phyloP scores from a whole-genome alignment of 2,113 vertebrate genomes.

The Thermophis baileyi region DNA sequence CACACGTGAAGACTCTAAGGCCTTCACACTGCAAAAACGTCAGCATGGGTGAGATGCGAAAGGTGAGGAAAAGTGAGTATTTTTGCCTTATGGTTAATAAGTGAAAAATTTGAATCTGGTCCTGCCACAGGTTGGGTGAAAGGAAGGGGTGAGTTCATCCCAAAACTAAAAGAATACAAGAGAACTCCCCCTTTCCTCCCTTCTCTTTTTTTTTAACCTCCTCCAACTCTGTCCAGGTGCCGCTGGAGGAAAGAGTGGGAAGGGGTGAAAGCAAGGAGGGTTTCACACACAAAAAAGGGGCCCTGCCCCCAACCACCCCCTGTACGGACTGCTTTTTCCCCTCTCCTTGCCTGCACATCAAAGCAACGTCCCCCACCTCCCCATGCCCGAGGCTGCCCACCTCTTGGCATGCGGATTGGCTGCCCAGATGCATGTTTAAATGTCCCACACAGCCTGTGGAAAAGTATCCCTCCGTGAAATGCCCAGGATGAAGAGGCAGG shows the following conservation, averaged over 20 bases:
- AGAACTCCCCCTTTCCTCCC: neutral
- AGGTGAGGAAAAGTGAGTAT: neutral
- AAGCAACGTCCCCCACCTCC: neutral
- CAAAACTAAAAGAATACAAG: neutral
- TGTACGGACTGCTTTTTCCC: too few species aligned
- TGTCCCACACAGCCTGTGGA: too few species aligned
- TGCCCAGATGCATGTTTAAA: neutral
- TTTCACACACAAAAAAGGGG: too few species aligned
- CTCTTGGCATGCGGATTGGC: neutral
- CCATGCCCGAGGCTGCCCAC: neutral
- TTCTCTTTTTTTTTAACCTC: too few species aligned
- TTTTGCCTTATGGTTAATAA: conserved; percentile 10
- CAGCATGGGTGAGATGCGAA: neutral
- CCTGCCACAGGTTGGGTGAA: conserved; percentile 54
- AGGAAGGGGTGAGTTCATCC: conserved; percentile 2
- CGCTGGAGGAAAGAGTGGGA: too few species aligned
- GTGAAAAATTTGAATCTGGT: conserved; percentile 41
- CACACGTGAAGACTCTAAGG: neutral
- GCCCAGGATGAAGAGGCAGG: neutral
- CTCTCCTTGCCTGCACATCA: neutral
- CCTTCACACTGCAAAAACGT: conserved; percentile 36
- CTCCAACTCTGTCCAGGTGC: too few species aligned
- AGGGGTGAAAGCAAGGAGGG: too few species aligned
- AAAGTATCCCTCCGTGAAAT: neutral
- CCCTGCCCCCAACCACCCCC: too few species aligned